Base-by-base conservation (phyloP, 1,140 invertebrate species). In the Goniozus legneri region DNA sequence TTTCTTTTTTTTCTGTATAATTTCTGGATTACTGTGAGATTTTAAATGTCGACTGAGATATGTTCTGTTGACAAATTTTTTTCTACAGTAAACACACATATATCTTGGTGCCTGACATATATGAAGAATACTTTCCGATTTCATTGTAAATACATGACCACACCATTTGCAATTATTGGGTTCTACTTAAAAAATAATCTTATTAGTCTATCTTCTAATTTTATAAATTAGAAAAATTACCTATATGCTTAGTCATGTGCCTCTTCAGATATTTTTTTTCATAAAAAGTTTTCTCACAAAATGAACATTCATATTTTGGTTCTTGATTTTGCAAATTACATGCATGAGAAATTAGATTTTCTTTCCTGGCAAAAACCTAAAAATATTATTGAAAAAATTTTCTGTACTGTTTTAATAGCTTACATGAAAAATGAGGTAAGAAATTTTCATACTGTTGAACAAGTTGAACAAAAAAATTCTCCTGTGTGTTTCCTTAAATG, bases 401-500 rank as follows among this genome's bases (percentile, higher is more conserved):
- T 40, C 8, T 19, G 10, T 14, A 36, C 7, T n/a, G 36, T 47
- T 18, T 8, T 47, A 16, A 3, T 13, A 8, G 14, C 33, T 14
- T 40, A 20, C 10, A 19, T 21, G 4, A 14, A 33, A 33, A 34
- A 44, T 10, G 39, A 19, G 3, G 33, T 32, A 32, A 39, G 3
- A 27, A 18, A 44, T 15, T 39, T 1, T 45, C 31, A 36, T 54
- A 64, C 62, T 13, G 44, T 42, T 15, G 56, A 41, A 45, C 65
- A 67, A 24, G 41, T 21, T 12, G 56, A 31, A 41, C 76, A 79
- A 33, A 68, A 67, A 48, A 71, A 73, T 33, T 77, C 71, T 19
- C 73, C 73, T 3, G 75, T 77, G 46, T 78, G 76, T 52, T 71
- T 76, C 10, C 73, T 63, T 52, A 77, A 64, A 58, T 79, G 77